Evolutionary conservation across 2,113 vertebrate species (phyloP).

Genomic region (Zosterops lateralis): DNA sequence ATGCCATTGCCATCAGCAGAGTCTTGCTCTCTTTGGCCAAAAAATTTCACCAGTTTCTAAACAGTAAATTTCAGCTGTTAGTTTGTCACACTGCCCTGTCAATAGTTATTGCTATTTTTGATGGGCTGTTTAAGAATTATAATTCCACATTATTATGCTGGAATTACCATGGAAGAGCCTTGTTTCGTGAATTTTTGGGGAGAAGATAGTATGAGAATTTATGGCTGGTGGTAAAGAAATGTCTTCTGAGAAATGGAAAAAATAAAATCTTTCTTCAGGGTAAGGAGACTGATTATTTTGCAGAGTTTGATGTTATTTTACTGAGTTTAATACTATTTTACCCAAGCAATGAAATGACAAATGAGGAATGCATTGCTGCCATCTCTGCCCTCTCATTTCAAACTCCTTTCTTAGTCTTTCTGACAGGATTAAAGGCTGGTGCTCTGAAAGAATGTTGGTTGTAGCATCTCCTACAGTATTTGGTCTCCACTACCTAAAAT

Average conservation of each 20-base stretch:
- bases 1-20: background rate
- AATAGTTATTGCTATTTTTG: background rate
- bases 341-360: background rate
- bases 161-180: background rate
- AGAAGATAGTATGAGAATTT: background rate
- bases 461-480: background rate
- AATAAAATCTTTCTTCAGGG: conserved; percentile 9
- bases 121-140: background rate
- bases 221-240: background rate
- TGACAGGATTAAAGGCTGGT: background rate
- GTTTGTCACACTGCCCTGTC: background rate
- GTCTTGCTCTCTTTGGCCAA: background rate
- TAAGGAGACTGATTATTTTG: conserved; percentile 10
- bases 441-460: background rate
- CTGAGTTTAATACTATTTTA: conserved; percentile 1
- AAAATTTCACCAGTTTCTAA: background rate
- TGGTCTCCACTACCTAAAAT: background rate
- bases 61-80: background rate
- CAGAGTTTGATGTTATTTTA: background rate
- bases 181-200: background rate
- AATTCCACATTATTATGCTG: background rate
- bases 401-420: background rate
- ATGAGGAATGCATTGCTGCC: background rate
- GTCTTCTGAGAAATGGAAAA: background rate
- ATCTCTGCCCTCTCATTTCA: background rate